Percentiles rank a stretch among this genome's conserved stretches.
phyloP scores from a whole-genome alignment of 1,140 invertebrate genomes.

The Diabrotica undecimpunctata region DNA sequence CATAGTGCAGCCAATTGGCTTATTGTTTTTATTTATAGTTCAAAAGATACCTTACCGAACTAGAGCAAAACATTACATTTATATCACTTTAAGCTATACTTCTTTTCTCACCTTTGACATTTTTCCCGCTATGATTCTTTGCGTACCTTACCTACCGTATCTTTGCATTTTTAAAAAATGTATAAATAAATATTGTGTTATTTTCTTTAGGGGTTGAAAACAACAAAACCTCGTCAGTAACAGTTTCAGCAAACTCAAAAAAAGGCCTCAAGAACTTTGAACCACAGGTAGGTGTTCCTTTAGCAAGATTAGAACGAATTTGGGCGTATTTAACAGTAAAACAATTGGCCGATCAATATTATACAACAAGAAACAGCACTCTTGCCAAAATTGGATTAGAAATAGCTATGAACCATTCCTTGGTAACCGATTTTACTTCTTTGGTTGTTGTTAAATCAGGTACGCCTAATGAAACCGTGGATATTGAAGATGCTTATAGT shows the following conservation, averaged over 20 bases:
- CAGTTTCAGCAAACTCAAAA: neutral
- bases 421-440: slow-evolving; percentile 7
- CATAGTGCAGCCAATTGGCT: too few relatives aligned
- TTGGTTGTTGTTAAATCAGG: neutral
- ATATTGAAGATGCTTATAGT: neutral
- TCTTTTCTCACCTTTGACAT: too few relatives aligned
- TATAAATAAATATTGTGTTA: too few relatives aligned
- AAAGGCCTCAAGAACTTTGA: slow-evolving; percentile 26
- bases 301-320: slow-evolving; percentile 54
- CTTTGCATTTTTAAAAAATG: too few relatives aligned
- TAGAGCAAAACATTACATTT: neutral
- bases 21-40: neutral
- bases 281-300: slow-evolving; percentile 8
- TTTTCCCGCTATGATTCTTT: too few relatives aligned
- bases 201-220: neutral
- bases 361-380: neutral
- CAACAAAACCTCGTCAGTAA: neutral
- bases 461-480: neutral
- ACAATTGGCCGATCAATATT: slow-evolving; percentile 40
- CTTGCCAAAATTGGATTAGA: neutral
- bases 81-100: too few relatives aligned
- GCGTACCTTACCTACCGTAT: too few relatives aligned
- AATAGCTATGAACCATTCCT: slow-evolving; percentile 1
- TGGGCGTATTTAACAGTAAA: slow-evolving; percentile 68
- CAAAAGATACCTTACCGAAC: neutral